Percentiles rank a stretch among this genome's conserved stretches.
Evolutionary conservation across 1,140 invertebrate genomes (phyloP).

Genomic region (Cephus cinctus): DNA sequence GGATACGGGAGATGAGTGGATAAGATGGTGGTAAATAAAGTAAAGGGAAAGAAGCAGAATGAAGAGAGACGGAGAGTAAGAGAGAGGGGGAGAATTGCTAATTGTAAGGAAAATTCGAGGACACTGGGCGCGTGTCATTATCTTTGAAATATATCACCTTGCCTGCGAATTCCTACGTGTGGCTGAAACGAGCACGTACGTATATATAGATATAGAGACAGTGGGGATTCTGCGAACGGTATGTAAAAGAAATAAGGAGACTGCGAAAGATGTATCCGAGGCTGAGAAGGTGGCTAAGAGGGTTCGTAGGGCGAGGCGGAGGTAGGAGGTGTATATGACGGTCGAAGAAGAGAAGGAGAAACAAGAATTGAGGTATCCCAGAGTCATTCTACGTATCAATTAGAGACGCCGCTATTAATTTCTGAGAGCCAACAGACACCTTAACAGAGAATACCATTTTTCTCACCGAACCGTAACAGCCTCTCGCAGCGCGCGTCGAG

Average conservation of each 20-base stretch:
- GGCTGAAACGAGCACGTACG: too few species aligned
- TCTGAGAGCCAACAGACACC: slow-evolving; percentile 32
- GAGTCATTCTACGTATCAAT: slow-evolving; percentile 43
- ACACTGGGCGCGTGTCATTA: slow-evolving; percentile 15
- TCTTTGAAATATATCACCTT: slow-evolving; percentile 23
- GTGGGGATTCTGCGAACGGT: too few species aligned
- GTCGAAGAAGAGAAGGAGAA: slow-evolving; percentile 15
- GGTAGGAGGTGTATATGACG: not conserved
- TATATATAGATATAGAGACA: too few species aligned
- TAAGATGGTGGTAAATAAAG: too few species aligned
- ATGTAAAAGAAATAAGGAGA: slow-evolving; percentile 25
- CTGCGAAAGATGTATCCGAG: slow-evolving; percentile 17
- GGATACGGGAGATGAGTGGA: too few species aligned
- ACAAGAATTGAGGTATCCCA: too few species aligned
- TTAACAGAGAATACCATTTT: slow-evolving; percentile 38
- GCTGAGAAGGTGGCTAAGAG: too few species aligned
- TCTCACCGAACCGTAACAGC: slow-evolving; percentile 27
- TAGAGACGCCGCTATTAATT: slow-evolving; percentile 42
- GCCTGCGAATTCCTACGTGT: slow-evolving; percentile 13
- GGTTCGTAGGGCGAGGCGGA: too few species aligned
- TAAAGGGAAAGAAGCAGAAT: too few species aligned
- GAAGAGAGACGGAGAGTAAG: too few species aligned
- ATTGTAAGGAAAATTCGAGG: slow-evolving; percentile 1
- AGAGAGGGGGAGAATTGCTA: too few species aligned
- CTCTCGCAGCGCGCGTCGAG: too few species aligned